Evolutionary conservation across 2,113 vertebrate species (phyloP), one percentile per base, ranked within the genome.

Genomic region (Dermatemys mawii): DNA sequence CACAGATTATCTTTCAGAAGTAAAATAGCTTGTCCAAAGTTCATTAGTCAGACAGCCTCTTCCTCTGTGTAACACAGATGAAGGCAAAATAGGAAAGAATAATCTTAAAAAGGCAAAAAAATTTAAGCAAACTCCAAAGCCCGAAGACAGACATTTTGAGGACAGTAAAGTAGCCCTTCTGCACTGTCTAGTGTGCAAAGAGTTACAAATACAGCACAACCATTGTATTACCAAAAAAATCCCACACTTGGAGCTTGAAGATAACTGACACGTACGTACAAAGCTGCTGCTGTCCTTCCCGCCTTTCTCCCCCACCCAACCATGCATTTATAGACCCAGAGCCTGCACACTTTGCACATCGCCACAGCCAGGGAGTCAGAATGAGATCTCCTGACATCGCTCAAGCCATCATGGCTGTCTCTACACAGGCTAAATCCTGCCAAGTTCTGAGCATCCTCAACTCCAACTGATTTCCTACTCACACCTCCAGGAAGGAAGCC

Each of bases 41-140:
- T 44, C 79, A 79, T 49, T 79, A 4, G 49, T 78, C 44, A 80
- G 24, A 21, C 54, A 79, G 21, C 53, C 54, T 60, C 57, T 32
- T n/a, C 49, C 60, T 79, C 44, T 79, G 84, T 57, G 11, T 48
- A 78, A 51, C 44, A n/a, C 0, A 0, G 19, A 57, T 92, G 44
- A 29, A 84, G 29, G 75, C 49, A 12, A 76, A 84, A 50, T 57
- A 1, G 5, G 76, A 76, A 82, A 92, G 17, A 44, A 44, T 60
- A 27, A 7, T 50, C 29, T 2, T 12, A 50, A 87, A 91, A 35
- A 29, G 27, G 83, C 48, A 80, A 44, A 22, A 80, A 80, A 88
- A 44, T 2, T 53, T 22, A 46, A 67, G 32, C 51, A 81, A 91
- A 94, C 5, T n/a, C 63, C n/a, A 38, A 38, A 38, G n/a, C 9